A percentile compares a stretch with the other conserved stretches of the same genome.
phyloP scores from a whole-genome alignment of 2,888 invertebrate species.

The Patella ulyssiponensis region DNA sequence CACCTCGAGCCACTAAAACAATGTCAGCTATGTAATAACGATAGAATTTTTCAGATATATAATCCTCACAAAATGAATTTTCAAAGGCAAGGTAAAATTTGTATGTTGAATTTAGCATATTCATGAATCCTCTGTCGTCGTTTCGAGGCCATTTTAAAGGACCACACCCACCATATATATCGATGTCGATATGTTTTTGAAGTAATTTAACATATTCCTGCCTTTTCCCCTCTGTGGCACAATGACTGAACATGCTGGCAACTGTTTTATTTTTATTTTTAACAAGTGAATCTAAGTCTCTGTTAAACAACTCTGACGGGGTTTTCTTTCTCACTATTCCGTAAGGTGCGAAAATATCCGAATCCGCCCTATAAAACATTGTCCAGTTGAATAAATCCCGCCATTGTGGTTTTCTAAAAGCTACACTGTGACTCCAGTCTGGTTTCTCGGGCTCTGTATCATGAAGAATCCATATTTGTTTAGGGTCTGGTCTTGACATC shows the following conservation, averaged over 20 bases:
- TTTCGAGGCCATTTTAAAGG: not conserved
- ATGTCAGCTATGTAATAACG: not conserved
- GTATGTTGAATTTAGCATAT: not conserved
- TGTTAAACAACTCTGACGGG: not conserved
- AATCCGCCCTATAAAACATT: not conserved
- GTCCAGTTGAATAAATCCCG: not conserved
- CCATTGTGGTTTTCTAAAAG: not conserved
- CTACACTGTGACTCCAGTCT: not conserved
- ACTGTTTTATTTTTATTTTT: not conserved
- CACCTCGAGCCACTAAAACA: not conserved
- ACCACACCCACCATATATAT: not conserved
- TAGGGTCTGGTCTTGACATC: not conserved
- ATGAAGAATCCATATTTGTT: not conserved
- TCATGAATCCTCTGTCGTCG: not conserved
- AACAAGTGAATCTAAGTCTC: not conserved
- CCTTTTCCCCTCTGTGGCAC: too few relatives aligned
- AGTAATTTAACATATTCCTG: not conserved
- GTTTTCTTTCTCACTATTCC: not conserved
- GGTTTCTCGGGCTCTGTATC: not conserved
- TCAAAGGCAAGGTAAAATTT: not conserved
- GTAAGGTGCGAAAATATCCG: not conserved
- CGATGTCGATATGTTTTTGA: not conserved
- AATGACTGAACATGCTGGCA: not conserved
- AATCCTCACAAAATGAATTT: not conserved
- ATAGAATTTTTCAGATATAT: constrained; percentile 3